phyloP scores from a whole-genome alignment of 1,140 invertebrate species.

The Pseudobourletiella spinata region DNA sequence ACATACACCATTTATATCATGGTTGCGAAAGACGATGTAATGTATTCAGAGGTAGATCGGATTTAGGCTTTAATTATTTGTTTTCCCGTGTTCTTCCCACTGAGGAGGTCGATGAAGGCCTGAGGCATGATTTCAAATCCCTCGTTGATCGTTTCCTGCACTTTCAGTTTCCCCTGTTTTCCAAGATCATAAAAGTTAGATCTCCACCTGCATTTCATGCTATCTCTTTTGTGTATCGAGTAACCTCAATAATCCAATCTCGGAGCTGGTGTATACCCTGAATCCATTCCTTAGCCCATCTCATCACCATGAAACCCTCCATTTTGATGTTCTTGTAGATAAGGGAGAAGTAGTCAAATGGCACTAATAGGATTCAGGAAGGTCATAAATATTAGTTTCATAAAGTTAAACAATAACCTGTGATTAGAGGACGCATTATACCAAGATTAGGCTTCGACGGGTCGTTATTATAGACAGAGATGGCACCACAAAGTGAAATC shows the following conservation, averaged over 20 bases:
- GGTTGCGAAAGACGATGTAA: no score
- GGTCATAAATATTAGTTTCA: background rate
- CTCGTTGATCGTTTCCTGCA: conserved; percentile 50
- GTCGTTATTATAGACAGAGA: conserved; percentile 27
- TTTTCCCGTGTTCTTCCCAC: conserved; percentile 55
- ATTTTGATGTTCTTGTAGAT: conserved; percentile 49
- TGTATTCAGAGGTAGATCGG: no score
- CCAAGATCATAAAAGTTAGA: background rate
- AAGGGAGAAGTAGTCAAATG: conserved; percentile 46
- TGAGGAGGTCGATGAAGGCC: conserved; percentile 53
- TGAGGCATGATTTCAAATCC: conserved; percentile 56
- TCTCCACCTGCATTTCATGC: no score
- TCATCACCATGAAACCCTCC: conserved; percentile 50
- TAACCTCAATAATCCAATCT: conserved; percentile 51
- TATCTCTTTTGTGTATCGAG: background rate
- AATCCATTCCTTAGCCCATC: conserved; percentile 45
- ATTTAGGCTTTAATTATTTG: conserved; percentile 18
- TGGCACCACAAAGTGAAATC: conserved; percentile 44
- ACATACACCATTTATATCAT: no score
- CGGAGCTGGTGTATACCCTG: conserved; percentile 51
- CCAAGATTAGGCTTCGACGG: background rate
- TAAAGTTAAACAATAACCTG: no score
- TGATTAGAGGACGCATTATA: no score
- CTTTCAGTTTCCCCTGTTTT: conserved; percentile 50
- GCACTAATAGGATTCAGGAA: conserved; percentile 35